These are phyloP conservation scores for Chionoecetes opilio DNA, from an alignment of 1,140 invertebrate genomes.

Conservation along the genomic window DNA sequence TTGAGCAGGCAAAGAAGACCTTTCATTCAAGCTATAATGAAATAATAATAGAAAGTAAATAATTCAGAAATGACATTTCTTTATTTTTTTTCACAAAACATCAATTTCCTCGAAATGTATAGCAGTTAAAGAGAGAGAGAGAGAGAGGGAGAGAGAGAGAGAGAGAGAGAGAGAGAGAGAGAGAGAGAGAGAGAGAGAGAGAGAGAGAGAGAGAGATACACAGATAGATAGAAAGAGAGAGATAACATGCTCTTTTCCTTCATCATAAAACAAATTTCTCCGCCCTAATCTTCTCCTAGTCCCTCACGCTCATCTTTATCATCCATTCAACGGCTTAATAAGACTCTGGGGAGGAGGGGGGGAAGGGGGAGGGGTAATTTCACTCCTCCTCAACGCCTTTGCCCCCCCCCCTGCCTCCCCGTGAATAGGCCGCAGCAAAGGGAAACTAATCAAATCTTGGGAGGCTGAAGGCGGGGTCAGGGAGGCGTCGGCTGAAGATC, in stretches of 20 bases:
- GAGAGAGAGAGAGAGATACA: neutral
- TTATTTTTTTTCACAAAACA: too few species aligned
- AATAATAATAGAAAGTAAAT: too few species aligned
- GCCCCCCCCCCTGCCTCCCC: neutral
- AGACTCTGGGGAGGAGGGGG: neutral
- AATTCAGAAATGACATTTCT: too few species aligned
- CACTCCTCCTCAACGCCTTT: neutral
- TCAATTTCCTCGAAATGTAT: too few species aligned
- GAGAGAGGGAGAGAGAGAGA: too few species aligned
- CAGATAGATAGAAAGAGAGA: too few species aligned
- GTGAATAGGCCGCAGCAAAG: neutral
- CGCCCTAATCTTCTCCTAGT: too few species aligned
- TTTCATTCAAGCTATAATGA: too few species aligned
- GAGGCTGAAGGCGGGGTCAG: neutral
- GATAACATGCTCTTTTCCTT: neutral
- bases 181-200: neutral
- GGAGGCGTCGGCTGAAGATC: neutral
- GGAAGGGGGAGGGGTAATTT: neutral
- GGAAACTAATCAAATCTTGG: slow-evolving; percentile 30
- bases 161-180: too few species aligned
- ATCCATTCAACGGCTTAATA: neutral
- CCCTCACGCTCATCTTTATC: slow-evolving; percentile 5
- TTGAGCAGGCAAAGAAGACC: too few species aligned
- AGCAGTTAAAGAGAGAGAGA: too few species aligned
- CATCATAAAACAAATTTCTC: neutral